A percentile compares a stretch with the other conserved stretches of the same genome.
Conservation (phyloP, 1,140 invertebrate genomes). For the Lepidotrigona ventralis region DNA sequence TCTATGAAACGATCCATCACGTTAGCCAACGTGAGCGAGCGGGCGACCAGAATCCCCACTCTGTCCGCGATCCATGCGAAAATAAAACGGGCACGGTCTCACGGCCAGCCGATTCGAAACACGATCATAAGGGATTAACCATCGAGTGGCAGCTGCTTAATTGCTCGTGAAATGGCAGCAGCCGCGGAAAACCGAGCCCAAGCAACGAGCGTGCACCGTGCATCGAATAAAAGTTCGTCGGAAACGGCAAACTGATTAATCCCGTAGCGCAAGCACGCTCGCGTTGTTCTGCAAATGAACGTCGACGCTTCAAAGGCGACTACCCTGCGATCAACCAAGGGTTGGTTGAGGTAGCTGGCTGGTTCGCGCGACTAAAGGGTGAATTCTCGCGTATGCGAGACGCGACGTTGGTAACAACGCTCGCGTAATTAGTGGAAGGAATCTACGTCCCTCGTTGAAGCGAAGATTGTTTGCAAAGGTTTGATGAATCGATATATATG, state of each 20-base stretch:
- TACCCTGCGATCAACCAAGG: slow-evolving; percentile 13
- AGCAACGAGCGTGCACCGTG: neutral
- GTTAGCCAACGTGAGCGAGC: neutral
- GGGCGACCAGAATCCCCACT: neutral
- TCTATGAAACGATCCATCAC: neutral
- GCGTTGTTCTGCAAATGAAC: slow-evolving; percentile 38
- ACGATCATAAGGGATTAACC: slow-evolving; percentile 16
- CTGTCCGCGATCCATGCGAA: neutral
- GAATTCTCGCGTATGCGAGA: neutral
- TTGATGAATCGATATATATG: no score
- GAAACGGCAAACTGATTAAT: neutral
- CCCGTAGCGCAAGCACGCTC: neutral
- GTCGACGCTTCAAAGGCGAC: slow-evolving; percentile 39
- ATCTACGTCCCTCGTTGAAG: neutral
- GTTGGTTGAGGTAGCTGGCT: neutral
- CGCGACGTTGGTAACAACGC: neutral
- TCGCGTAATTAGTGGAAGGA: neutral
- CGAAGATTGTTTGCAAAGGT: no score
- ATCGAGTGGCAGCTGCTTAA: neutral
- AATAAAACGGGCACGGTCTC: neutral
- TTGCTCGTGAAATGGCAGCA: neutral
- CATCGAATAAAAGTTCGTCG: neutral
- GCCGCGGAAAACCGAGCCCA: neutral
- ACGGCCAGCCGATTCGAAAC: neutral
- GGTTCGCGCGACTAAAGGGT: neutral